These are phyloP conservation scores for Drosophila chauvacae DNA, from an alignment of 1,140 invertebrate genomes.

Conservation along the genomic window DNA sequence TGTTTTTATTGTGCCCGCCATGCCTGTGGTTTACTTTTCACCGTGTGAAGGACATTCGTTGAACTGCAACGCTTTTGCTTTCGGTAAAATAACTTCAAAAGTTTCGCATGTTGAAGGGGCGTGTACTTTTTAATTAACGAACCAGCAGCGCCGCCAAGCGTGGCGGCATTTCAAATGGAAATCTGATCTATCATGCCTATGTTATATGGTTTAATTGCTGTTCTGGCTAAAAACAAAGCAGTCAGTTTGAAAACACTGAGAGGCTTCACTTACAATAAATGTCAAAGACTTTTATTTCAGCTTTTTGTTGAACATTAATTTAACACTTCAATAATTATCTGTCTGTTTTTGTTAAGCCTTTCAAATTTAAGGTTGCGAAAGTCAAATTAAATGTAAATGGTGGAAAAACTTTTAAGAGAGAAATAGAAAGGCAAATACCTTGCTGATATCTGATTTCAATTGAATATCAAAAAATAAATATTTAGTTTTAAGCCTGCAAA, in stretches of 20 bases:
- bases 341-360: neutral
- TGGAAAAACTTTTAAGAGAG: neutral
- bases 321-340: neutral
- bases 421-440: too few species aligned
- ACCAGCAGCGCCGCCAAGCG: slow-evolving; percentile 6
- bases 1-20: slow-evolving; percentile 16
- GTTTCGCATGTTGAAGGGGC: slow-evolving; percentile 36
- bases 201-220: slow-evolving; percentile 35
- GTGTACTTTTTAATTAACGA: slow-evolving; percentile 60
- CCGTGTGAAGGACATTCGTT: slow-evolving; percentile 68
- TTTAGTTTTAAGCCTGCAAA: slow-evolving; percentile 7
- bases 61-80: slow-evolving; percentile 61
- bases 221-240: slow-evolving; percentile 10
- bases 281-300: neutral
- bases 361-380: too few species aligned
- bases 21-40: slow-evolving; percentile 29
- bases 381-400: neutral
- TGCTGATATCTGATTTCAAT: neutral
- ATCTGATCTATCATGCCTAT: slow-evolving; percentile 27
- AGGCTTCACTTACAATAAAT: too few species aligned
- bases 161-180: slow-evolving; percentile 26
- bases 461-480: slow-evolving; percentile 4
- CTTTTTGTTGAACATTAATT: neutral
- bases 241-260: too few species aligned
- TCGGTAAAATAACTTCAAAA: slow-evolving; percentile 53